A percentile compares a stretch with the other conserved stretches of the same genome.
These are phyloP conservation scores for Neotoxoptera formosana DNA, from an alignment of 1,140 invertebrate genomes.

Conservation along the genomic window DNA sequence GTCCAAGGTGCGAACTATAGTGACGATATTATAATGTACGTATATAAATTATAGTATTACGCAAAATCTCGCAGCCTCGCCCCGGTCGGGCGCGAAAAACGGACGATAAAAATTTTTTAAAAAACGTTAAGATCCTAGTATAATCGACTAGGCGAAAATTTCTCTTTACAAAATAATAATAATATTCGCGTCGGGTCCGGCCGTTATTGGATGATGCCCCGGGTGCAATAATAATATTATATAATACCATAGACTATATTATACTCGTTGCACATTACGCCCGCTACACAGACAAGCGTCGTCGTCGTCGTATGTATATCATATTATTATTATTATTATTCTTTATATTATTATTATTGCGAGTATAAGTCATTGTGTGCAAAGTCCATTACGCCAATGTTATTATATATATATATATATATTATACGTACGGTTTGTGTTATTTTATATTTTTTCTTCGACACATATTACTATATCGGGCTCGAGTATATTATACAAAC, in stretches of 20 bases:
- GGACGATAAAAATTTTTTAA: background rate
- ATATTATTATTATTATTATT: background rate
- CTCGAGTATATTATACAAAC: background rate
- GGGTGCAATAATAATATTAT: background rate
- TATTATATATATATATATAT: too few species aligned
- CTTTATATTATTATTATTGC: background rate
- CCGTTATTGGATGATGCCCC: background rate
- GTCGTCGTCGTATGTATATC: too few species aligned
- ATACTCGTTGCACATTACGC: background rate
- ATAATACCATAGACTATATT: background rate
- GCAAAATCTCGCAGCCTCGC: background rate
- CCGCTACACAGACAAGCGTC: background rate
- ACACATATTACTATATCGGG: slow-evolving; percentile 8
- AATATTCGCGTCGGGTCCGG: slow-evolving; percentile 9
- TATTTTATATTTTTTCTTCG: slow-evolving; percentile 14
- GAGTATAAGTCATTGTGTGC: background rate
- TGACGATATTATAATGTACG: too few species aligned
- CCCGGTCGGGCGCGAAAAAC: background rate
- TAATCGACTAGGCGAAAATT: slow-evolving; percentile 10
- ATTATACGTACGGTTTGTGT: background rate
- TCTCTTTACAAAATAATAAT: background rate
- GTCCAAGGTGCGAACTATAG: background rate
- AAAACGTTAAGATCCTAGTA: background rate
- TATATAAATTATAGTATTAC: too few species aligned
- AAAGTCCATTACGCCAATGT: slow-evolving; percentile 31